Evolutionary conservation across 2,888 invertebrate genomes (phyloP).

Genomic region (Apamea anceps): DNA sequence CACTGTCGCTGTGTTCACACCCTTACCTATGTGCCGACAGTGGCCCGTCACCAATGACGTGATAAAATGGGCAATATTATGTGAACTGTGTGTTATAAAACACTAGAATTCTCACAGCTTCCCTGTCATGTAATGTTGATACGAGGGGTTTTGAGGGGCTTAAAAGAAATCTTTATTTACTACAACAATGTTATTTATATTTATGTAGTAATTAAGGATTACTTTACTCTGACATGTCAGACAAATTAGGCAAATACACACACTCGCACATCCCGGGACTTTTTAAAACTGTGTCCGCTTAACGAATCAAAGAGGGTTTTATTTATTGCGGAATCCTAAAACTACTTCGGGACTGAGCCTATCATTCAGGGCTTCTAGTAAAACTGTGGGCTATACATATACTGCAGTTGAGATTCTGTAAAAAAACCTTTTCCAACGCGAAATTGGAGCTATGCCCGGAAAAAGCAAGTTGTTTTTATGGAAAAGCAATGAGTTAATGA

Average conservation of each 20-base stretch:
- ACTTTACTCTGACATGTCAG: too few relatives aligned
- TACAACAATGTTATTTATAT: too few relatives aligned
- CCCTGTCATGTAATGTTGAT: too few relatives aligned
- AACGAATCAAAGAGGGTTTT: not conserved
- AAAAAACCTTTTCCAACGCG: not conserved
- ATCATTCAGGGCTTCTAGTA: not conserved
- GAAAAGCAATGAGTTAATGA: conserved; percentile 1
- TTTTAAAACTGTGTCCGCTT: not conserved
- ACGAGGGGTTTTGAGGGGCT: not conserved
- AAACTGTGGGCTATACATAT: not conserved
- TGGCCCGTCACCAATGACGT: not conserved
- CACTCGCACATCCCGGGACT: too few relatives aligned
- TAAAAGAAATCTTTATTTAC: not conserved
- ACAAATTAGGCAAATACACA: too few relatives aligned
- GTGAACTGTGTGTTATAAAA: not conserved
- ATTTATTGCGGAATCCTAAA: not conserved
- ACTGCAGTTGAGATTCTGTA: not conserved
- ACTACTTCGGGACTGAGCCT: not conserved
- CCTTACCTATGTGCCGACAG: not conserved
- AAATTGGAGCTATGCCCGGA: conserved; percentile 11
- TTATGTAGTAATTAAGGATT: too few relatives aligned
- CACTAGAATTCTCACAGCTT: not conserved
- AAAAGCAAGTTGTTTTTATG: not conserved
- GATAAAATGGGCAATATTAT: not conserved
- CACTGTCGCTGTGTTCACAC: not conserved